Conservation (phyloP, 2,888 invertebrate genomes). For the Luperina testacea region DNA sequence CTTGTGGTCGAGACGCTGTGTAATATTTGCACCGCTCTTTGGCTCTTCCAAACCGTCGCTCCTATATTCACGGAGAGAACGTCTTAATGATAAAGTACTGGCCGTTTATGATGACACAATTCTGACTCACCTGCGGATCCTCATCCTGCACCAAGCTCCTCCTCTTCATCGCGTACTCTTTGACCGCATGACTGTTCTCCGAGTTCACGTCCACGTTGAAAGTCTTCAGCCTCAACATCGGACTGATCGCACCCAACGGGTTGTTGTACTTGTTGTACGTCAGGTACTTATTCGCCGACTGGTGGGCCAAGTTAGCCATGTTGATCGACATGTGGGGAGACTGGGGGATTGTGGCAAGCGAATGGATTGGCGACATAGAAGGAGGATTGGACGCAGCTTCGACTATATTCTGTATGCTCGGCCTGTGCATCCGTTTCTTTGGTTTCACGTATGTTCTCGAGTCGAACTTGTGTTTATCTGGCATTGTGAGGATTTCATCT, state of each 20-base stretch:
- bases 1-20: background rate
- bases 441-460: constrained; percentile 93
- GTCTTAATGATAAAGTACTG: background rate
- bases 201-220: constrained; percentile 86
- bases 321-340: constrained; percentile 51
- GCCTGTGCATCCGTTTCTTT: constrained; percentile 90
- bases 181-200: constrained; percentile 80
- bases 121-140: constrained; percentile 80
- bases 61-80: background rate
- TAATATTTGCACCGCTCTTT: background rate
- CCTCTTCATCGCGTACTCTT: constrained; percentile 84
- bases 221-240: constrained; percentile 85
- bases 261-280: constrained; percentile 87
- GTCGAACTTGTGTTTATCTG: constrained; percentile 90
- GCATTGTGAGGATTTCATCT: constrained; percentile 80
- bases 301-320: constrained; percentile 64
- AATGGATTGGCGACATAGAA: constrained; percentile 74
- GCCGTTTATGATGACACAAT: background rate
- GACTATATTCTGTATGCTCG: constrained; percentile 90
- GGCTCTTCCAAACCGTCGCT: background rate
- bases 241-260: constrained; percentile 81
- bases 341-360: constrained; percentile 64
- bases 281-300: constrained; percentile 79
- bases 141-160: constrained; percentile 84
- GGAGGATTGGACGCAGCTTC: constrained; percentile 79